Evolutionary conservation across 2,113 vertebrate species (phyloP).

Genomic region (Lophius piscatorius): DNA sequence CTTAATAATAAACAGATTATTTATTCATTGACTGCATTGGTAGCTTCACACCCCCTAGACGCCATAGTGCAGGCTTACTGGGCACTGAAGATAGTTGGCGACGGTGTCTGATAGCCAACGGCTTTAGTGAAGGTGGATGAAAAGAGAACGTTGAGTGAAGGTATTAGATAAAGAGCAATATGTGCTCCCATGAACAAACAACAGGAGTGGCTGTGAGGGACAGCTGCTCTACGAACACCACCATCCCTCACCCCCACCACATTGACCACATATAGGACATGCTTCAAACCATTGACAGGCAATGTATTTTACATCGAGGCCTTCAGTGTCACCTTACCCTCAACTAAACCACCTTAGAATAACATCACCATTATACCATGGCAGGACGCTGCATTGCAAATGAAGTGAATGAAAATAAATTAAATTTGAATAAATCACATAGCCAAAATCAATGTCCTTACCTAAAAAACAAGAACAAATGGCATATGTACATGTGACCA

Average conservation of each 20-base stretch:
- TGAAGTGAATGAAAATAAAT: no score
- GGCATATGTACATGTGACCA: no score
- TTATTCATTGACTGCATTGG: background rate
- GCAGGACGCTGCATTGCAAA: no score
- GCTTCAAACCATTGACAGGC: slow-evolving; percentile 26
- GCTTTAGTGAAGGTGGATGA: slow-evolving; percentile 45
- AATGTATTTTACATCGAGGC: no score
- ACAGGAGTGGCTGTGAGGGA: slow-evolving; percentile 20
- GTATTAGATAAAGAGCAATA: slow-evolving; percentile 31
- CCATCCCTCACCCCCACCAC: slow-evolving; percentile 67
- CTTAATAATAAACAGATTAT: no score
- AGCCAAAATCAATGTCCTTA: no score
- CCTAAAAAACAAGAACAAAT: no score
- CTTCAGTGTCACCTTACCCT: no score
- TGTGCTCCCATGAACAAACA: no score
- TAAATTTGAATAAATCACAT: no score
- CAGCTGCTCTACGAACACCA: slow-evolving; percentile 61
- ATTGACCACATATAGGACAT: slow-evolving; percentile 30
- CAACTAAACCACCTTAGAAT: no score
- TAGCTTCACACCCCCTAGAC: background rate
- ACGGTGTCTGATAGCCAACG: slow-evolving; percentile 34
- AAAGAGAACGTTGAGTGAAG: slow-evolving; percentile 29
- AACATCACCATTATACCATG: no score
- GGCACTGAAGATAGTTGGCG: slow-evolving; percentile 7
- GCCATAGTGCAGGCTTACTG: background rate